phyloP scores from a whole-genome alignment of 2,888 invertebrate species.

The Amaurobius ferox region DNA sequence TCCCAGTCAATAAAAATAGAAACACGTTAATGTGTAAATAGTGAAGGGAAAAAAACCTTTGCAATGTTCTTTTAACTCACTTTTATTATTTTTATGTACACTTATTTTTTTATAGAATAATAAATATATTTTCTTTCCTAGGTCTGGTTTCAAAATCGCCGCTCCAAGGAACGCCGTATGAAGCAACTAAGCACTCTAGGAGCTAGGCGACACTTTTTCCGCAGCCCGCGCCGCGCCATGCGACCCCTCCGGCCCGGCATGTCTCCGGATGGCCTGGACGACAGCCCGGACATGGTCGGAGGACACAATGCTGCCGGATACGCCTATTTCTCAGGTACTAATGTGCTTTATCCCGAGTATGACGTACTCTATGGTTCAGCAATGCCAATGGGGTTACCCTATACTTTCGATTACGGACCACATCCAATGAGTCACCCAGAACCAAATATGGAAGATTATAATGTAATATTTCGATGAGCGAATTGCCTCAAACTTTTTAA shows the following conservation, averaged over 20 bases:
- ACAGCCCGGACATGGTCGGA: conserved; percentile 86
- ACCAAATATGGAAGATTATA: too few species aligned
- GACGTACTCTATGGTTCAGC: too few species aligned
- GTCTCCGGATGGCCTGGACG: conserved; percentile 81
- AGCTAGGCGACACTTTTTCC: conserved; percentile 79
- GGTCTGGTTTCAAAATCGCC: conserved; percentile 99
- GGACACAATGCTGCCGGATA: conserved; percentile 85
- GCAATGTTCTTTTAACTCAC: not conserved
- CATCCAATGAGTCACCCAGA: too few species aligned
- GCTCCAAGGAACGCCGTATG: conserved; percentile 98
- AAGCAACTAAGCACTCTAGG: conserved; percentile 97
- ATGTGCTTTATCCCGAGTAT: too few species aligned
- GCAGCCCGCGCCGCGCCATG: conserved; percentile 88
- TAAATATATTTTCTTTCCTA: conserved; percentile 79
- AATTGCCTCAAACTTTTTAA: too few species aligned
- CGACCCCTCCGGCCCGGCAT: conserved; percentile 84
- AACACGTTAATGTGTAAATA: too few species aligned
- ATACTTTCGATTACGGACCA: too few species aligned
- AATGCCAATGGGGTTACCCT: too few species aligned
- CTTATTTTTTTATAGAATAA: not conserved
- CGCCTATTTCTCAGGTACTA: conserved; percentile 88
- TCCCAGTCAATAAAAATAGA: too few species aligned
- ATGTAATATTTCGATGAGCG: too few species aligned
- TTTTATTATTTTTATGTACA: not conserved
- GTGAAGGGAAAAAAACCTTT: too few species aligned